Conservation (phyloP, 2,888 invertebrate genomes). For the Apotomis capreana region DNA sequence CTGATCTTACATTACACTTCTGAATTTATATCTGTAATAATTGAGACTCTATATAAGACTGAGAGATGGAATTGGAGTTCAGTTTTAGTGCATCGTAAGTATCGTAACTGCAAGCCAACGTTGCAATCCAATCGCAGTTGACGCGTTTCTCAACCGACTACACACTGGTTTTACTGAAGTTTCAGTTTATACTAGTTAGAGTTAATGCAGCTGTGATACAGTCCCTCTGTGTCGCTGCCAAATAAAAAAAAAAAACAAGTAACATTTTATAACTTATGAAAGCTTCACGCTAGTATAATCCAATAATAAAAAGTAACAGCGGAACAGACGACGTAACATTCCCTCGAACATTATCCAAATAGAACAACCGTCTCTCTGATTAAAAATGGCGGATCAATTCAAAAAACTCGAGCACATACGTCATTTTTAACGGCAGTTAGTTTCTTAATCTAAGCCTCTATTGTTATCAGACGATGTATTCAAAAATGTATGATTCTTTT, state of each 20-base stretch:
- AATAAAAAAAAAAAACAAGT: background rate
- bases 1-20: no score
- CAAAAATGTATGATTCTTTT: conserved; percentile 11
- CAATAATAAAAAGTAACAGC: background rate
- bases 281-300: background rate
- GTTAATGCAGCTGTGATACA: no score
- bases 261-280: background rate
- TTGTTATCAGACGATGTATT: conserved; percentile 17
- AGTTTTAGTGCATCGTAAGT: no score
- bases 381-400: background rate
- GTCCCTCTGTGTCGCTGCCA: no score
- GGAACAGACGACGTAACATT: background rate
- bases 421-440: background rate
- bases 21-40: no score
- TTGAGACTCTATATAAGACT: no score
- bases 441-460: background rate
- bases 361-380: background rate
- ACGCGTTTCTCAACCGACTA: no score
- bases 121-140: no score
- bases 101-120: no score
- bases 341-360: background rate
- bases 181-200: no score
- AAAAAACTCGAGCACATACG: background rate
- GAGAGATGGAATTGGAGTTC: no score
- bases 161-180: no score